Base-by-base conservation (phyloP, 2,113 vertebrate genomes). In the Channa maculata region DNA sequence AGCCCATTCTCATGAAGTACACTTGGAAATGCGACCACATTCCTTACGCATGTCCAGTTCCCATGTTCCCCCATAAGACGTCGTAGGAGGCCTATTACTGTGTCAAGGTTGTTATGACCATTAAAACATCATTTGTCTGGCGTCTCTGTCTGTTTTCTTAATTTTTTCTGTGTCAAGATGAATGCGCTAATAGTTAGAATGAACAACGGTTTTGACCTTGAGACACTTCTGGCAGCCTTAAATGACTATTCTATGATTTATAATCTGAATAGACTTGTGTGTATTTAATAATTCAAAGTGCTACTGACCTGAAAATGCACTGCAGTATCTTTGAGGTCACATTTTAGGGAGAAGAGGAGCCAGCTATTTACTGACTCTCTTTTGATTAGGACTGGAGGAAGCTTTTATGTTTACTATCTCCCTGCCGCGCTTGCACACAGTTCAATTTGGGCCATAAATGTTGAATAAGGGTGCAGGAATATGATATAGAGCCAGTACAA, bases 1-100 rank as follows among this genome's bases (percentile, higher is more conserved):
- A 90, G 87, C 86, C 65, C 71, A 74, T 80, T 89, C 84, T 84
- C 85, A 90, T 79, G 86, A 61, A 84, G 51, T 76, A 75, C 50
- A 37, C 54, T 83, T 59, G 55, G 82, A 82, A 87, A 75, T 75
- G 61, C 66, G 60, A 65, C 64, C 69, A 58, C 80, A 87, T 87
- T 89, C 83, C 68, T 85, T 4, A 36, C 44, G 46, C 51, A 41
- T 85, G 44, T 65, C 44, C 46, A 37, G 71, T 67, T 80, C 78
- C 64, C 78, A 61, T 65, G 59, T 69, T 75, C 51, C 39, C 44
- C 61, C 13, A 14, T 39, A 68, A 15, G 24, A 43, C 11, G 36
- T 5, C 10, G 15, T 24, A 8, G 44, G 11, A 71, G 34, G 57
- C n/a, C 3, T 8, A 59, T 80, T 73, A 67, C 34, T 0, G 1